Conservation (phyloP, 2,113 vertebrate species). For the Poeciliopsis prolifica region DNA sequence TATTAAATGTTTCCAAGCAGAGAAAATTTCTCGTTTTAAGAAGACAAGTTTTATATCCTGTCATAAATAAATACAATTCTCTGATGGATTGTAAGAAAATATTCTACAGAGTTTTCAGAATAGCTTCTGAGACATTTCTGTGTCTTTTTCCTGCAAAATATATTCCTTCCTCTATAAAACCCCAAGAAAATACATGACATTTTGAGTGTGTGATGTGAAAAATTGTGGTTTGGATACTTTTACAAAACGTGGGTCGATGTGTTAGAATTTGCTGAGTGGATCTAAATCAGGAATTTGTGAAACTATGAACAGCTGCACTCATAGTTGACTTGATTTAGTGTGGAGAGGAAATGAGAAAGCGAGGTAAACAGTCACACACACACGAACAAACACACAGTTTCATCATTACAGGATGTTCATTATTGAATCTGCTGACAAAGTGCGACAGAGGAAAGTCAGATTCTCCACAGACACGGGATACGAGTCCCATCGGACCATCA, state of each 20-base stretch:
- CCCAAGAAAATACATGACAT: too few relatives aligned
- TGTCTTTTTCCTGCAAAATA: too few relatives aligned
- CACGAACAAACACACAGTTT: neutral
- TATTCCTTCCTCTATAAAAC: too few relatives aligned
- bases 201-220: neutral
- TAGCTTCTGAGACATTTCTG: too few relatives aligned
- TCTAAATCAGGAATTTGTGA: slow-evolving; percentile 24
- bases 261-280: neutral
- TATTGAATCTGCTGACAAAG: slow-evolving; percentile 39
- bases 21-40: too few relatives aligned
- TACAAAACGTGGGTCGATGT: neutral
- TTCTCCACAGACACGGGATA: slow-evolving; percentile 55
- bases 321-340: slow-evolving; percentile 51
- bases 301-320: slow-evolving; percentile 44
- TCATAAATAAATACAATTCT: too few relatives aligned
- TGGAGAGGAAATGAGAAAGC: slow-evolving; percentile 32
- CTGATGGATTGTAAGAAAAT: too few relatives aligned
- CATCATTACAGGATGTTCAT: neutral
- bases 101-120: too few relatives aligned
- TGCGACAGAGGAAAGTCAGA: slow-evolving; percentile 37
- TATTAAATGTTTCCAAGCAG: too few relatives aligned
- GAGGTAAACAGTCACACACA: slow-evolving; percentile 32
- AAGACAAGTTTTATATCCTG: too few relatives aligned
- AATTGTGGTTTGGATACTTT: neutral
- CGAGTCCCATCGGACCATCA: slow-evolving; percentile 70